These are phyloP conservation scores for Pyrrhia umbra DNA, from an alignment of 2,888 invertebrate species.

Conservation along the genomic window DNA sequence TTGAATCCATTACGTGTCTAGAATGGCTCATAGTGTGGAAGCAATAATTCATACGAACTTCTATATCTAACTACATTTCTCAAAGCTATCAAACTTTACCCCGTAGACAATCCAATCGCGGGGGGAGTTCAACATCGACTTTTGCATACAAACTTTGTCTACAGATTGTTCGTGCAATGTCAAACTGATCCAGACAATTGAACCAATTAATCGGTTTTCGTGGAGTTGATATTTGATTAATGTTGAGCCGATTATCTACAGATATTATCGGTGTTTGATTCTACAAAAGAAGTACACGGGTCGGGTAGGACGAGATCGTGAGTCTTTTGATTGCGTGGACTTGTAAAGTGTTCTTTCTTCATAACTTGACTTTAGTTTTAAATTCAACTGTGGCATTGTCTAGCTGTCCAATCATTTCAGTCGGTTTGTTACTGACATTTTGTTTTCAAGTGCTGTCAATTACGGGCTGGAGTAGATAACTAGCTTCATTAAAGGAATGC, in stretches of 20 bases:
- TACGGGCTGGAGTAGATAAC: slow-evolving; percentile 46
- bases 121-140: slow-evolving; percentile 80
- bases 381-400: slow-evolving; percentile 32
- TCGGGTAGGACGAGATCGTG: slow-evolving; percentile 31
- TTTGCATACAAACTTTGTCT: slow-evolving; percentile 86
- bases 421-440: slow-evolving; percentile 48
- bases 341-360: slow-evolving; percentile 13
- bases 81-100: slow-evolving; percentile 84
- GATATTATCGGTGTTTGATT: slow-evolving; percentile 43
- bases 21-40: slow-evolving; percentile 71
- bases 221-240: slow-evolving; percentile 73
- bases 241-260: slow-evolving; percentile 55
- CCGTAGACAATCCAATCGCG: slow-evolving; percentile 83
- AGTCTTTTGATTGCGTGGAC: slow-evolving; percentile 13
- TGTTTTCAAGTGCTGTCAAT: slow-evolving; percentile 50
- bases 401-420: slow-evolving; percentile 26
- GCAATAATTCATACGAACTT: slow-evolving; percentile 79
- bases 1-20: slow-evolving; percentile 75
- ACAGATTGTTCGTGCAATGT: slow-evolving; percentile 83
- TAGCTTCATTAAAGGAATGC: slow-evolving; percentile 36
- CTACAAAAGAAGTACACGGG: slow-evolving; percentile 32
- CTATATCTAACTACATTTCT: slow-evolving; percentile 81
- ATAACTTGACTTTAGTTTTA: slow-evolving; percentile 20
- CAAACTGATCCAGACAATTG: slow-evolving; percentile 85
- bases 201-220: slow-evolving; percentile 84